Conservation (phyloP, 2,797 vertebrate genomes). For the Merluccius polli region DNA sequence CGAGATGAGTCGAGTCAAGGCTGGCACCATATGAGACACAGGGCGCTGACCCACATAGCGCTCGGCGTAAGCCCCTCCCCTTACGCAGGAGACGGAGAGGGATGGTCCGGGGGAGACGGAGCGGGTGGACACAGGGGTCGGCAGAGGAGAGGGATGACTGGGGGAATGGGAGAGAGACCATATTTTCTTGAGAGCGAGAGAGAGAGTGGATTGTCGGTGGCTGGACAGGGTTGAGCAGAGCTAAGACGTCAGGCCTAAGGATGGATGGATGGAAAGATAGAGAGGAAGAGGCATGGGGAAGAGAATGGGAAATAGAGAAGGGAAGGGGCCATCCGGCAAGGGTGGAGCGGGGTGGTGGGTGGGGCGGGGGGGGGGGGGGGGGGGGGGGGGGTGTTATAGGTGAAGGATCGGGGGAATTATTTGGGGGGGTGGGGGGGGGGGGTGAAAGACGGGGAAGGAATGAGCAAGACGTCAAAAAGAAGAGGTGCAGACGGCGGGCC, state of each 20-base stretch:
- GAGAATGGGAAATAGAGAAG: conserved; percentile 37
- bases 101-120: conserved; percentile 2
- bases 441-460: conserved; percentile 62
- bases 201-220: background rate
- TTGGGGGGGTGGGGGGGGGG: background rate
- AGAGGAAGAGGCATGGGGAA: conserved; percentile 28
- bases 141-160: background rate
- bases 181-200: background rate
- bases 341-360: conserved; percentile 58
- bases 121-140: conserved; percentile 16
- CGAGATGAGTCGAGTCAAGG: conserved; percentile 23
- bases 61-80: background rate
- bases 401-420: background rate
- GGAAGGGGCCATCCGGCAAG: conserved; percentile 51
- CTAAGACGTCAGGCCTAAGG: conserved; percentile 20
- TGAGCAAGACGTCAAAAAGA: conserved; percentile 71
- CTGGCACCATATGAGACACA: conserved; percentile 6
- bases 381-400: background rate
- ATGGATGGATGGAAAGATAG: conserved; percentile 40
- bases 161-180: background rate
- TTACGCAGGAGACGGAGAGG: background rate
- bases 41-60: conserved; percentile 21
- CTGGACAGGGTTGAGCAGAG: conserved; percentile 31
- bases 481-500: conserved; percentile 55
- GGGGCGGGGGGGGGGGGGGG: no score